Evolutionary conservation across 2,888 invertebrate species (phyloP).

Genomic region (Leucophora obtusa): DNA sequence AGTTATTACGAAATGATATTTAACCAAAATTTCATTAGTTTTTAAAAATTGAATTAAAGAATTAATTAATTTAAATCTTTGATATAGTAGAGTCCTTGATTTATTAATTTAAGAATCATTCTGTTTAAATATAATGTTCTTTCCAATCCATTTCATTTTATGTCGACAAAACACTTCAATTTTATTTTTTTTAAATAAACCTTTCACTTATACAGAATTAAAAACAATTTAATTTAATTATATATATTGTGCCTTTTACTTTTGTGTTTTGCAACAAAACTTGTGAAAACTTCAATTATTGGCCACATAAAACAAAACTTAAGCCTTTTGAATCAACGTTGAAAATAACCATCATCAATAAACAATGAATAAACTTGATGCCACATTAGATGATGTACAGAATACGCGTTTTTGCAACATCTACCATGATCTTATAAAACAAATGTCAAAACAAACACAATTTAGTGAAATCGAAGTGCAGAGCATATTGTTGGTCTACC

Average conservation of each 20-base stretch:
- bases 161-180: not conserved
- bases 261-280: not conserved
- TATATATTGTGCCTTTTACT: not conserved
- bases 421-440: constrained; percentile 80
- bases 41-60: no score
- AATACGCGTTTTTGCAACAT: constrained; percentile 83
- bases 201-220: not conserved
- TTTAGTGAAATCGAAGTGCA: constrained; percentile 82
- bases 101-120: not conserved
- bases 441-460: constrained; percentile 81
- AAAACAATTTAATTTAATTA: not conserved
- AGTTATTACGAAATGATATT: no score
- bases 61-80: no score
- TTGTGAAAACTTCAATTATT: not conserved
- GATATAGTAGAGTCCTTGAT: no score
- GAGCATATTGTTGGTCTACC: constrained; percentile 80
- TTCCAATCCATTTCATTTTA: not conserved
- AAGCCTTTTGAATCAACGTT: no score
- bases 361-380: constrained; percentile 79
- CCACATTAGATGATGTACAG: constrained; percentile 83
- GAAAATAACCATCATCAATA: not conserved
- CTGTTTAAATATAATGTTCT: not conserved
- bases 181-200: not conserved
- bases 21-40: no score
- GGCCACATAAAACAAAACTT: not conserved